phyloP scores from a whole-genome alignment of 2,113 vertebrate genomes.

The Perca schrenkii region DNA sequence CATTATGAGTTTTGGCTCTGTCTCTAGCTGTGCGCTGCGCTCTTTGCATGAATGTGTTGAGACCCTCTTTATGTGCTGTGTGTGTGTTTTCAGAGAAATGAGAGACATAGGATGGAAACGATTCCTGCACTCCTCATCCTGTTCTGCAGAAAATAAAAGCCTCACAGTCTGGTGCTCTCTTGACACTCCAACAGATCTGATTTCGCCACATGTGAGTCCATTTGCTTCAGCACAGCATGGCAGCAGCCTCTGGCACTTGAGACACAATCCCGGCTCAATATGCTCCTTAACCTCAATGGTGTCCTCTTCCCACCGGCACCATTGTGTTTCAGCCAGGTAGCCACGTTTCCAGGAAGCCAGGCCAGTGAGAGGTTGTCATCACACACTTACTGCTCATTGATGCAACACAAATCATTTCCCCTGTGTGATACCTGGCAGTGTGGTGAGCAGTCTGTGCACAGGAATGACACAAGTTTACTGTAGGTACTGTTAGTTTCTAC shows the following conservation, averaged over 20 bases:
- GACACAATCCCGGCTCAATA: slow-evolving; percentile 31
- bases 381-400: slow-evolving; percentile 68
- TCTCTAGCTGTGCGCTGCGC: slow-evolving; percentile 44
- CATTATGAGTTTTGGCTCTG: slow-evolving; percentile 72
- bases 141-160: slow-evolving; percentile 23
- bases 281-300: slow-evolving; percentile 48
- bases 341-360: slow-evolving; percentile 49
- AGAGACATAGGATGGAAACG: slow-evolving; percentile 33
- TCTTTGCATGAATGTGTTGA: slow-evolving; percentile 43
- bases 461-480: slow-evolving; percentile 42
- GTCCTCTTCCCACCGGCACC: slow-evolving; percentile 40
- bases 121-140: slow-evolving; percentile 13
- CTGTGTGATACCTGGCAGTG: slow-evolving; percentile 63
- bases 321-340: slow-evolving; percentile 62
- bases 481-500: slow-evolving; percentile 44
- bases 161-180: slow-evolving; percentile 35
- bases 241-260: slow-evolving; percentile 61
- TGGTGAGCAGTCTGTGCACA: slow-evolving; percentile 45
- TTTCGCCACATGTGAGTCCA: slow-evolving; percentile 40
- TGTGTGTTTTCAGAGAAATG: slow-evolving; percentile 14
- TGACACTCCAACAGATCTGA: slow-evolving; percentile 41
- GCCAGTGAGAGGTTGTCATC: slow-evolving; percentile 56
- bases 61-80: slow-evolving; percentile 39
- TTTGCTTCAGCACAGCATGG: slow-evolving; percentile 30
- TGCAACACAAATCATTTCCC: slow-evolving; percentile 72